Conservation (phyloP, 2,888 invertebrate species). For the Cerastis rubricosa region DNA sequence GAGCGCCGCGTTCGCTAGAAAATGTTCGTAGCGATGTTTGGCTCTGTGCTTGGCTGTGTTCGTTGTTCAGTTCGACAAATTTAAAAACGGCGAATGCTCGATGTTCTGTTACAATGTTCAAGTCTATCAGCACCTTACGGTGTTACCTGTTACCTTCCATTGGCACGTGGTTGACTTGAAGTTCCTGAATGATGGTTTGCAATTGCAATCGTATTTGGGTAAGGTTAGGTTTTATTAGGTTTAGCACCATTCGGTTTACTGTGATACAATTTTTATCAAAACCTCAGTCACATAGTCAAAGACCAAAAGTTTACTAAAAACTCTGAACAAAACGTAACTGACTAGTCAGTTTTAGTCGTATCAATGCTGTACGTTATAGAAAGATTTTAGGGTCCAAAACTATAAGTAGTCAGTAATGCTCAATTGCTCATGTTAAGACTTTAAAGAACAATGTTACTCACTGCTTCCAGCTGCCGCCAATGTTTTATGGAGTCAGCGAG, state of each 20-base stretch:
- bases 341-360: neutral
- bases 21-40: no score
- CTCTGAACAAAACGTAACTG: neutral
- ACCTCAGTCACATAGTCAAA: neutral
- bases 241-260: neutral
- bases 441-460: slow-evolving; percentile 72
- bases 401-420: neutral
- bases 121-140: no score
- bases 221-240: neutral
- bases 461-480: slow-evolving; percentile 92
- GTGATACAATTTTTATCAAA: neutral
- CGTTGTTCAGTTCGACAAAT: no score
- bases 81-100: no score
- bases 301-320: neutral
- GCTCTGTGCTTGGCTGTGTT: no score
- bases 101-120: no score
- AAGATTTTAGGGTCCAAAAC: neutral
- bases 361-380: neutral
- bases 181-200: neutral
- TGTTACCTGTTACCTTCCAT: neutral
- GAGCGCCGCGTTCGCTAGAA: no score
- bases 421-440: neutral
- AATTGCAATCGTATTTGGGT: neutral
- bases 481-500: slow-evolving; percentile 93
- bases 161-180: neutral